Evolutionary conservation across 2,113 vertebrate species (phyloP).

Genomic region (Callocephalon fimbriatum): DNA sequence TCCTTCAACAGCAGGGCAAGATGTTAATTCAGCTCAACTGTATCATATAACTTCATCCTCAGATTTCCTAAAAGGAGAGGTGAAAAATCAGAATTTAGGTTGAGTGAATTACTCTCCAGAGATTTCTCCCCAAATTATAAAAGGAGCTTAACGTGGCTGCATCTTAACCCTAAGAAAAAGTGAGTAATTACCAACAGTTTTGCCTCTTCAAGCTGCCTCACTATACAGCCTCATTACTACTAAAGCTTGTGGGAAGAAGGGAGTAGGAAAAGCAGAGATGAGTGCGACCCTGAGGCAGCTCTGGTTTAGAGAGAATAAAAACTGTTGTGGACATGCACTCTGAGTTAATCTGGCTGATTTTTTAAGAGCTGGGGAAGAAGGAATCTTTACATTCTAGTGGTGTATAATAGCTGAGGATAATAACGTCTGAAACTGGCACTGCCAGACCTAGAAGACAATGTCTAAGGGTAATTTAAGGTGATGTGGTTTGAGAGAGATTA

Average conservation of each 20-base stretch:
- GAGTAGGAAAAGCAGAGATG: background rate
- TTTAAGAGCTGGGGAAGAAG: background rate
- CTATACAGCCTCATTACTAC: background rate
- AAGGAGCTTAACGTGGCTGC: background rate
- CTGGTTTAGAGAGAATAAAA: background rate
- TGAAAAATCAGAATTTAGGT: conserved; percentile 1
- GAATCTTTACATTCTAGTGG: background rate
- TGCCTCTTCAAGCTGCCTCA: background rate
- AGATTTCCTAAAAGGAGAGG: background rate
- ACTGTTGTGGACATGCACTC: background rate
- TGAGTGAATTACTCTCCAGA: background rate
- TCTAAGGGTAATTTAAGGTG: background rate
- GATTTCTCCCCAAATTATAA: background rate
- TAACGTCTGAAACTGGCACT: background rate
- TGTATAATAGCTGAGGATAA: background rate
- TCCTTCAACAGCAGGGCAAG: background rate
- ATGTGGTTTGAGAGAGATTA: background rate
- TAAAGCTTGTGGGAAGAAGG: background rate
- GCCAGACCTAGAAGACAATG: background rate
- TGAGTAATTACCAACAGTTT: background rate
- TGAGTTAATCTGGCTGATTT: background rate
- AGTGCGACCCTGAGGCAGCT: background rate
- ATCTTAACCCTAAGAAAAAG: background rate
- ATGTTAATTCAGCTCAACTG: background rate
- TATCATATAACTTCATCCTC: background rate